Percentiles rank a stretch among this genome's conserved stretches.
Conservation (phyloP, 1,140 invertebrate species). For the Calycopis cecrops region DNA sequence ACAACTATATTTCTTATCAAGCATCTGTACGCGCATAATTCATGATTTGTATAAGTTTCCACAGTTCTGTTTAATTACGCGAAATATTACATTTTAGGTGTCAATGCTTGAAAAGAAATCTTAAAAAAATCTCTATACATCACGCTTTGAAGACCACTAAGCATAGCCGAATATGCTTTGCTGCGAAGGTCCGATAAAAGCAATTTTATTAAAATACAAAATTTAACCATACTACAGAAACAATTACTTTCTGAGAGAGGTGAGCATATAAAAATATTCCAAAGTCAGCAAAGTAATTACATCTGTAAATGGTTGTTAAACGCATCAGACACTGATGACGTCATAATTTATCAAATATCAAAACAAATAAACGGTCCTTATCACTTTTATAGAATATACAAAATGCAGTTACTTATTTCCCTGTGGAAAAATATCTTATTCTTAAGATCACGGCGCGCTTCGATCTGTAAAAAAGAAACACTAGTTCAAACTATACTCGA, state of each 20-base stretch:
- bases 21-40: constrained; percentile 45
- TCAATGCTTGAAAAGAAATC: constrained; percentile 68
- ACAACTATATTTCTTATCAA: constrained; percentile 62
- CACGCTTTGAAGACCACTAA: constrained; percentile 58
- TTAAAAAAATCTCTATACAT: constrained; percentile 73
- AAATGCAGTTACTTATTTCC: constrained; percentile 77
- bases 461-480: constrained; percentile 56
- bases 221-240: constrained; percentile 51
- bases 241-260: constrained; percentile 66
- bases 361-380: constrained; percentile 73
- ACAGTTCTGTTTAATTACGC: constrained; percentile 22
- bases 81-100: constrained; percentile 32
- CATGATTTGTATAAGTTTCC: constrained; percentile 21
- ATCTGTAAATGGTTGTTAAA: constrained; percentile 54
- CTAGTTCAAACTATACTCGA: too few species aligned
- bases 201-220: constrained; percentile 63
- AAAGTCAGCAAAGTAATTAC: constrained; percentile 68
- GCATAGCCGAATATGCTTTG: constrained; percentile 54
- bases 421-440: constrained; percentile 76
- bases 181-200: constrained; percentile 59
- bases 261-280: constrained; percentile 72
- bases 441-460: constrained; percentile 74
- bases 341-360: constrained; percentile 72
- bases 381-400: constrained; percentile 76
- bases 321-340: constrained; percentile 65